Conservation (phyloP, 2,113 vertebrate genomes). For the Syngnathus typhle region DNA sequence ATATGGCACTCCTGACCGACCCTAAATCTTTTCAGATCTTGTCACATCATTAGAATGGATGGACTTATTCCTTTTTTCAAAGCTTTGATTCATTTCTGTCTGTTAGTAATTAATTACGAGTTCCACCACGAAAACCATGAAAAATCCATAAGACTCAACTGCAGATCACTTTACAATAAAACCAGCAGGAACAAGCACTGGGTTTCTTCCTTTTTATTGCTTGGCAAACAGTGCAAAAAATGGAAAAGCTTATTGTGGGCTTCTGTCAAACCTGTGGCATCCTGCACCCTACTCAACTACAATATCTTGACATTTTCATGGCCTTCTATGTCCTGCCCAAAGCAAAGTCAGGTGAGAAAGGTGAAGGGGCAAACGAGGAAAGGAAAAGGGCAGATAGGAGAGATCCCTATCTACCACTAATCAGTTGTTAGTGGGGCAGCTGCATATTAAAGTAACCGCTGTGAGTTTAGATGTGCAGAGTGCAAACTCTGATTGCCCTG, state of each 20-base stretch:
- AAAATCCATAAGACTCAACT: neutral
- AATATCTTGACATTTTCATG: neutral
- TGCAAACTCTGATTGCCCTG: neutral
- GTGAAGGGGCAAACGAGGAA: neutral
- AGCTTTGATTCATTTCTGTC: too few species aligned
- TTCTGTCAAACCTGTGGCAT: neutral
- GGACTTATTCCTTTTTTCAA: too few species aligned
- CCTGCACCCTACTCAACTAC: neutral
- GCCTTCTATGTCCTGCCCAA: neutral
- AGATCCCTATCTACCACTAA: neutral
- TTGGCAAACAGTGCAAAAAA: neutral
- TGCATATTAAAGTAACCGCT: neutral
- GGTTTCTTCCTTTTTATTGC: too few species aligned
- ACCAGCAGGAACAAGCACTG: too few species aligned
- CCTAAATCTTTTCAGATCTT: too few species aligned
- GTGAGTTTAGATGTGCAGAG: neutral
- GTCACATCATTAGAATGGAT: too few species aligned
- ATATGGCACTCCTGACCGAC: too few species aligned
- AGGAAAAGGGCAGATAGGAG: neutral
- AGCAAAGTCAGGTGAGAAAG: neutral
- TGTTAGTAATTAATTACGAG: too few species aligned
- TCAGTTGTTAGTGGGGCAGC: neutral
- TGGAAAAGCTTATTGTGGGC: neutral
- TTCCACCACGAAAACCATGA: neutral
- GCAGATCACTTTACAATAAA: neutral